Evolutionary conservation across 2,797 vertebrate genomes (phyloP).

Genomic region (Numenius phaeopus): DNA sequence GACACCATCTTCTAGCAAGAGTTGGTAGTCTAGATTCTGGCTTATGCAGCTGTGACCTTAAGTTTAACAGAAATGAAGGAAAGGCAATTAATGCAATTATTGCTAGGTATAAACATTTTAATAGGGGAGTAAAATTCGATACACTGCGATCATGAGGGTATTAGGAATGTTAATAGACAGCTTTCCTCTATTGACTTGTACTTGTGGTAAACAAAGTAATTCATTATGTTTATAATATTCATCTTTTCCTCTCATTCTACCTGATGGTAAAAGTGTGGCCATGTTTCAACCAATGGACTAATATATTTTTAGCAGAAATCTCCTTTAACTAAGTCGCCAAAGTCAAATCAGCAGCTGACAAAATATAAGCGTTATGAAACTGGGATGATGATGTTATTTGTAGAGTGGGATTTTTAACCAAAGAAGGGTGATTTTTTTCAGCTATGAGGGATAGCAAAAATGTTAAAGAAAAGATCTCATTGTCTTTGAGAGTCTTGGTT

Average conservation of each 20-base stretch:
- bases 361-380: conserved; percentile 30
- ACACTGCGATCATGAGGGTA: fast-evolving
- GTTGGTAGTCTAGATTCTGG: background rate
- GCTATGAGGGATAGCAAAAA: background rate
- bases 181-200: background rate
- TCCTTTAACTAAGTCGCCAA: conserved; percentile 12
- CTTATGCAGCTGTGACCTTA: background rate
- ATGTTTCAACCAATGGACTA: background rate
- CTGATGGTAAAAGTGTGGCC: background rate
- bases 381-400: background rate
- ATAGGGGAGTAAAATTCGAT: background rate
- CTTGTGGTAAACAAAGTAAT: background rate
- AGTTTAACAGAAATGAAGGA: background rate
- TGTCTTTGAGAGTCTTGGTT: background rate
- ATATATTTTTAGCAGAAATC: conserved; percentile 54
- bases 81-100: background rate
- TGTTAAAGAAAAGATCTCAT: background rate
- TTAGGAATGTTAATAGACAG: background rate
- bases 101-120: background rate
- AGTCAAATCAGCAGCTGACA: conserved; percentile 47
- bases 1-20: background rate
- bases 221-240: background rate
- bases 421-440: background rate
- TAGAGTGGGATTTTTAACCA: background rate
- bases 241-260: background rate